Conservation (phyloP, 2,888 invertebrate species). For the Epinotia bilunana region DNA sequence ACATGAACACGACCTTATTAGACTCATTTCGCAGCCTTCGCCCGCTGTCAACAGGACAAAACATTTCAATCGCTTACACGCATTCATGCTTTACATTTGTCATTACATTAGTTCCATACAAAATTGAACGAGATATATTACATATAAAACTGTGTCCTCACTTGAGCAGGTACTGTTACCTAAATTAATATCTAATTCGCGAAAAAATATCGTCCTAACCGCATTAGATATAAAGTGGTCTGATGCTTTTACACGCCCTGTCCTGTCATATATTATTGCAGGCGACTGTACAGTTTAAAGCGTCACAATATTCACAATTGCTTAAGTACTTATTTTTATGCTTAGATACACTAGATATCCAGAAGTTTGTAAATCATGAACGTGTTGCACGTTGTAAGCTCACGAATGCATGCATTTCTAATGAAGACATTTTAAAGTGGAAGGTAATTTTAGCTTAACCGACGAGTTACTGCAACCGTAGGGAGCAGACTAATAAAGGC, state of each 20-base stretch:
- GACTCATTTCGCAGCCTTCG: slow-evolving; percentile 52
- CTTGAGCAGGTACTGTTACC: not conserved
- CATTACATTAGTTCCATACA: not conserved
- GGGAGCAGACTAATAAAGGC: not conserved
- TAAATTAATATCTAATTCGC: no score
- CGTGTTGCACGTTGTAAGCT: not conserved
- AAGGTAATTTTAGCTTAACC: not conserved
- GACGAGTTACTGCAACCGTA: not conserved
- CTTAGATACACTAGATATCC: not conserved
- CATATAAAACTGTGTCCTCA: not conserved
- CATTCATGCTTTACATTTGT: slow-evolving; percentile 17
- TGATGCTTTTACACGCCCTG: not conserved
- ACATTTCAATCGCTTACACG: slow-evolving; percentile 38
- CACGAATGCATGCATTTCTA: not conserved
- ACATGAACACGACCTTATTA: slow-evolving; percentile 21
- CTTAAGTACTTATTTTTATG: not conserved
- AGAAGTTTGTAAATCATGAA: not conserved
- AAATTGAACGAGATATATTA: not conserved
- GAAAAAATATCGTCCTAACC: no score
- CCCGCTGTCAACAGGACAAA: slow-evolving; percentile 63
- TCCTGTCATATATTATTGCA: not conserved
- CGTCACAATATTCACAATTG: not conserved
- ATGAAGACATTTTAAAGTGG: not conserved
- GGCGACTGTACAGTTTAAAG: not conserved
- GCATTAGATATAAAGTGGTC: not conserved